Base-by-base conservation (phyloP, 2,113 vertebrate genomes). In the Centropus unirufus region DNA sequence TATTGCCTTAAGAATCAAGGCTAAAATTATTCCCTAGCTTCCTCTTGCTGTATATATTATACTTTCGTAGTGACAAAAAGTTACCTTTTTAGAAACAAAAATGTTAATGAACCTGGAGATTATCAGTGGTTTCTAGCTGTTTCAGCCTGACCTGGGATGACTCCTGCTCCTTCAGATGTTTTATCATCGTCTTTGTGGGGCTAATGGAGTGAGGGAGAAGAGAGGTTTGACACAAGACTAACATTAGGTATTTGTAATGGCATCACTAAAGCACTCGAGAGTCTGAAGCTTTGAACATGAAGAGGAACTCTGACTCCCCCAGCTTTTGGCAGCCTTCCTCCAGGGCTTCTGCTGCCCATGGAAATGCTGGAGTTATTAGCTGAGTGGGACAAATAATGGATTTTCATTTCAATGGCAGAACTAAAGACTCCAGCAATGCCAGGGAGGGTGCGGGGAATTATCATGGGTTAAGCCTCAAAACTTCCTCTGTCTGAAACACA, bases 321-420 rank as follows among this genome's bases (percentile, higher is more conserved):
- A 22, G 78, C 78, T 85, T 70, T 94, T 92, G 92, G 88, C 92
- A 94, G 88, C 85, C 61, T 93, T 88, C 52, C 85, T 83, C 88
- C 88, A 59, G 61, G 80, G 54, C 49, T 88, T 90, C 76, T 88
- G 79, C 91, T 86, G 72, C 89, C 91, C 54, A 1, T 90, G 93
- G 83, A 79, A 83, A 61, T 88, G 89, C 83, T 4, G 1, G 67
- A 47, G 93, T 73, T 83, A 88, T 80, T 83, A 94, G 86, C 90
- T 74, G 79, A 95, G 90, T 76, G 0, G 11, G 51, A 66, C 75
- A 83, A 86, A 74, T 63, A 70, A 88, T 92, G 92, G 88, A 76
- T 88, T 96, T 92, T 93, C 68, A 32, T 83, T 86, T 58, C 64
- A 40, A 4, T 66, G 79, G 83, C 52, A 83, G 85, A 83, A n/a